Base-by-base conservation (phyloP, 2,888 invertebrate genomes). In the Zele albiditarsus region DNA sequence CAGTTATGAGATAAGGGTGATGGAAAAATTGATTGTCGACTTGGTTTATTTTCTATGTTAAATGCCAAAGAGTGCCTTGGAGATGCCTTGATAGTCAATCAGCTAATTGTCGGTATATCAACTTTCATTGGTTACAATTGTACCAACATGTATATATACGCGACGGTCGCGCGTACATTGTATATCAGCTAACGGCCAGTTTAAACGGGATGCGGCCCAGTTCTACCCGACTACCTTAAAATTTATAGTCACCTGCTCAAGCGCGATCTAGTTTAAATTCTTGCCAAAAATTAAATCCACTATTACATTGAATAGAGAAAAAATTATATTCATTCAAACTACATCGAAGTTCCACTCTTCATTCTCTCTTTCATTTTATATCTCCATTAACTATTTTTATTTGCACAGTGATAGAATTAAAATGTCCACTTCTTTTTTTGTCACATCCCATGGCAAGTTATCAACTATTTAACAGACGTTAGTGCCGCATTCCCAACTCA, bases 121-220 rank as follows among this genome's bases (percentile, higher is more conserved):
- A 80, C 86, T 87, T 86, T 87, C 86, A 87, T 87, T 87, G 86
- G 84, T 81, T 80, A 75, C 85, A 87, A 87, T 87, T 87, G 86
- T 79, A 78, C 81, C 74, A 84, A 80, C 81, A 77, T 80, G 81
- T 80, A 79, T 78, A 84, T 82, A 60, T 27, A 58, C 20, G 38
- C 38, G 20, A 53, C 53, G 5, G 79, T 85, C 85, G 81, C 80
- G 81, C 80, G 83, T 81, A 82, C 74, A 79, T 75, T 80, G 77
- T 20, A 53, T 53, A 53, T 53, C 53, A 53, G 20, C 53, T 20
- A 53, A 20, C 20, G 82, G 79, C 82, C 82, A 80, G 76, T 82
- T 82, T 84, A 85, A 86, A 83, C 84, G 83, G 86, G 85, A 85
- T 86, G 77, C 82, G 81, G 77, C 82, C 82, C 76, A 82, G 78